These are phyloP conservation scores for Sardinella longiceps DNA, from an alignment of 2,797 vertebrate species.

Conservation along the genomic window DNA sequence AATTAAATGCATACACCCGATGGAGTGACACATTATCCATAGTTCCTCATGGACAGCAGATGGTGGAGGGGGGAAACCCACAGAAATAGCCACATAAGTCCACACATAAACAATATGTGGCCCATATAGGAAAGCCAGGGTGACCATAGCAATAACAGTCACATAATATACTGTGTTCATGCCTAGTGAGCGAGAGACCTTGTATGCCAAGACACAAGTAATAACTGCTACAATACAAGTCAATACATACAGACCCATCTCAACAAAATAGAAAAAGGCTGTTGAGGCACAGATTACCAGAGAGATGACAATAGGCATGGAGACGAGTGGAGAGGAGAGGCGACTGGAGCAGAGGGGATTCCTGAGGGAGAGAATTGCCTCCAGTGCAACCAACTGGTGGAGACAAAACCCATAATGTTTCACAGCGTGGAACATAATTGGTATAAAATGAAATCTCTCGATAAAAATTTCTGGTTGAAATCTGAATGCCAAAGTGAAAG, in stretches of 20 bases:
- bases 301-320: neutral
- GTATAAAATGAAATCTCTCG: neutral
- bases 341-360: neutral
- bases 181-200: too few relatives aligned
- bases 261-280: neutral
- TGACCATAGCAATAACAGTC: neutral
- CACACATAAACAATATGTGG: too few relatives aligned
- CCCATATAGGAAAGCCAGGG: neutral
- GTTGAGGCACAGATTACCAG: neutral
- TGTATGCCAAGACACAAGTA: too few relatives aligned
- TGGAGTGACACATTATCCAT: too few relatives aligned
- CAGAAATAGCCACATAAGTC: too few relatives aligned
- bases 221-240: neutral
- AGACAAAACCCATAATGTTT: neutral
- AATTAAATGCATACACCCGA: too few relatives aligned
- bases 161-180: neutral
- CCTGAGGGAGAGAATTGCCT: slow-evolving; percentile 1
- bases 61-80: too few relatives aligned
- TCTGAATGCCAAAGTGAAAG: neutral
- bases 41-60: too few relatives aligned
- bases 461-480: neutral
- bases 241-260: neutral
- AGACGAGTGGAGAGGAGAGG: neutral
- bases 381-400: slow-evolving; percentile 27
- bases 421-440: neutral